Evolutionary conservation across 2,888 invertebrate genomes (phyloP).

Genomic region (Aromia moschata): DNA sequence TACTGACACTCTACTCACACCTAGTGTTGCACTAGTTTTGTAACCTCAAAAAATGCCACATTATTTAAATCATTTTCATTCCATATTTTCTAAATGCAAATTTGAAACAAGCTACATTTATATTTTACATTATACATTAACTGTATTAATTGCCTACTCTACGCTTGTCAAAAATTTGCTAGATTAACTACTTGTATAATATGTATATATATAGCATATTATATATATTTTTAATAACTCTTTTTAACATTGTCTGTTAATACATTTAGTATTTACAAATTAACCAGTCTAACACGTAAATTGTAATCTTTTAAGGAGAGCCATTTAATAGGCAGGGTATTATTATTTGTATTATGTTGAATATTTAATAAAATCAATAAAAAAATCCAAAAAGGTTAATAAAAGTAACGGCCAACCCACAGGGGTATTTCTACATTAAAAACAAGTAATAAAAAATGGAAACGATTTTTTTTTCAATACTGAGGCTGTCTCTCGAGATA

Average conservation of each 20-base stretch:
- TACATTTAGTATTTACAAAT: conserved; percentile 33
- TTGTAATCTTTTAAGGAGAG: conserved; percentile 1
- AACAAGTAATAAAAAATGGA: too few relatives aligned
- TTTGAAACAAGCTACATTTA: conserved; percentile 24
- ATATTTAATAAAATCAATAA: too few relatives aligned
- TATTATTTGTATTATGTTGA: too few relatives aligned
- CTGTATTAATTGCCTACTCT: conserved; percentile 29
- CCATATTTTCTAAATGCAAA: conserved; percentile 26
- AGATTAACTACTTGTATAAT: conserved; percentile 38
- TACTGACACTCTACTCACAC: too few relatives aligned
- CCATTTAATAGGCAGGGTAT: not conserved
- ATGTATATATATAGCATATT: conserved; percentile 11
- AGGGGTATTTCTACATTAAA: too few relatives aligned
- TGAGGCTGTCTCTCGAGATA: too few relatives aligned
- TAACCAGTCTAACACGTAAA: conserved; percentile 29
- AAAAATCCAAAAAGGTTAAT: too few relatives aligned
- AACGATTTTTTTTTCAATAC: too few relatives aligned
- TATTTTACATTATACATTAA: conserved; percentile 16
- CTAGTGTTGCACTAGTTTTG: too few relatives aligned
- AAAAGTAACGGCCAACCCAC: too few relatives aligned
- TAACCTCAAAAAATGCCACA: too few relatives aligned
- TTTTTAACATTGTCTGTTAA: conserved; percentile 34
- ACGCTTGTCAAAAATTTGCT: conserved; percentile 41
- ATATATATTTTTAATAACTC: conserved; percentile 32
- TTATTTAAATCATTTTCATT: conserved; percentile 35